Evolutionary conservation across 2,888 invertebrate genomes (phyloP).

Genomic region (Nematopogon swammerdamellus): DNA sequence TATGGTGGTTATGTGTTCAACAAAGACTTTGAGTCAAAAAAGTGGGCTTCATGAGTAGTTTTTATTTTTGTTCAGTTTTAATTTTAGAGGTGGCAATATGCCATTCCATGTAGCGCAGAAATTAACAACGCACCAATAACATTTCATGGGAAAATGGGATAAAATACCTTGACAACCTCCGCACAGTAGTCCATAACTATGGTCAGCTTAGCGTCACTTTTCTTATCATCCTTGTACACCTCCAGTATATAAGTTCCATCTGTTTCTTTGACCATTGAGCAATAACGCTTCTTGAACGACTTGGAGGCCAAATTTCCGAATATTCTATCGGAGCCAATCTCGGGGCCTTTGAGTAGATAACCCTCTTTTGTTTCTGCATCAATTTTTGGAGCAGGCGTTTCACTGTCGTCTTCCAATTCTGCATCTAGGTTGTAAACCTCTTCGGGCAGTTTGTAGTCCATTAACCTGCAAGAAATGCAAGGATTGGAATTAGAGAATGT

Average conservation of each 20-base stretch:
- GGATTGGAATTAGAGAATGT: background rate
- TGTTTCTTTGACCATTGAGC: conserved; percentile 85
- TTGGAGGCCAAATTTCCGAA: conserved; percentile 90
- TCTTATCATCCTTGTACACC: conserved; percentile 90
- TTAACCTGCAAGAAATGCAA: conserved; percentile 21
- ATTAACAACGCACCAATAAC: too few relatives aligned
- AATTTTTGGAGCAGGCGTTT: conserved; percentile 64
- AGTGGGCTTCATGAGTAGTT: too few relatives aligned
- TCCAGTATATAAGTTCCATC: conserved; percentile 90
- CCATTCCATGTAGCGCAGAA: too few relatives aligned
- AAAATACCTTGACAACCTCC: conserved; percentile 81
- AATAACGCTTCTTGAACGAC: conserved; percentile 87
- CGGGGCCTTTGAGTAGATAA: conserved; percentile 87
- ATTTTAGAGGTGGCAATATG: too few relatives aligned
- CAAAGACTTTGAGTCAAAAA: too few relatives aligned
- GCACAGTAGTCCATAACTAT: conserved; percentile 94
- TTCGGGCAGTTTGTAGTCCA: conserved; percentile 54
- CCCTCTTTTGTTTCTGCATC: conserved; percentile 87
- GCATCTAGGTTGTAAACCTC: conserved; percentile 90
- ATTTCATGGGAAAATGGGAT: too few relatives aligned
- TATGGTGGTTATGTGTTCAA: too few relatives aligned
- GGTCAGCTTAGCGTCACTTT: conserved; percentile 85
- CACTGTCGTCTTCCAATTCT: conserved; percentile 77
- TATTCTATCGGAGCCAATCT: conserved; percentile 85
- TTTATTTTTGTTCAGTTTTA: too few relatives aligned